Percentiles rank a stretch among this genome's conserved stretches.
These are phyloP conservation scores for Platygyra sinensis DNA, from an alignment of 64 coral and sea anemone species.

Conservation along the genomic window DNA sequence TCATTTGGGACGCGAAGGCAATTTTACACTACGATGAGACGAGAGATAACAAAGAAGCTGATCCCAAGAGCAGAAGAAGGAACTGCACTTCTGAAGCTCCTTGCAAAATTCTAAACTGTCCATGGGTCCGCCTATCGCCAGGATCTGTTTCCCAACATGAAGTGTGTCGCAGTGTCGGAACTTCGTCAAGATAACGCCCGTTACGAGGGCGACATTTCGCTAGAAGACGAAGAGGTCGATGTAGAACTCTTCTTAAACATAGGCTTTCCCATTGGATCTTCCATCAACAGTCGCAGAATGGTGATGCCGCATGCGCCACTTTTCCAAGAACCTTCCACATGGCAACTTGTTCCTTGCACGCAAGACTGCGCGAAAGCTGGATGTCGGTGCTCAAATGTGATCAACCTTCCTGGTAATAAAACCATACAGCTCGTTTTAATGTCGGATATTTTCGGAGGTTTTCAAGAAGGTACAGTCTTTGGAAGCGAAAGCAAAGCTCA, in stretches of 20 bases:
- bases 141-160: conserved; percentile 46
- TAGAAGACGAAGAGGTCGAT: not conserved
- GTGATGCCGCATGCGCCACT: conserved; percentile 54
- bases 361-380: conserved; percentile 35
- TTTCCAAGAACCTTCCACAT: conserved; percentile 61
- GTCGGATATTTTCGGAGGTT: not conserved
- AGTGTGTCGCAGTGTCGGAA: conserved; percentile 31
- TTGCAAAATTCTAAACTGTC: conserved; percentile 68
- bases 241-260: conserved; percentile 72
- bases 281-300: conserved; percentile 50
- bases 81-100: conserved; percentile 36
- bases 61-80: conserved; percentile 26
- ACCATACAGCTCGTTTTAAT: conserved; percentile 68
- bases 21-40: no score
- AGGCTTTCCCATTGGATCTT: conserved; percentile 46
- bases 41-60: not conserved
- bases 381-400: conserved; percentile 51
- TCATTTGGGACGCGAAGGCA: no score
- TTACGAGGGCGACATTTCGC: not conserved
- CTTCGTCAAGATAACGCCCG: conserved; percentile 34
- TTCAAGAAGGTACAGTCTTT: not conserved
- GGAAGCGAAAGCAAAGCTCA: not conserved
- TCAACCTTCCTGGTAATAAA: conserved; percentile 63
- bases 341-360: conserved; percentile 55
- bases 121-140: conserved; percentile 55